Percentiles rank a stretch among this genome's conserved stretches.
These are phyloP conservation scores for Acinonyx jubatus DNA, from an alignment of 2,113 vertebrate species.

Conservation along the genomic window DNA sequence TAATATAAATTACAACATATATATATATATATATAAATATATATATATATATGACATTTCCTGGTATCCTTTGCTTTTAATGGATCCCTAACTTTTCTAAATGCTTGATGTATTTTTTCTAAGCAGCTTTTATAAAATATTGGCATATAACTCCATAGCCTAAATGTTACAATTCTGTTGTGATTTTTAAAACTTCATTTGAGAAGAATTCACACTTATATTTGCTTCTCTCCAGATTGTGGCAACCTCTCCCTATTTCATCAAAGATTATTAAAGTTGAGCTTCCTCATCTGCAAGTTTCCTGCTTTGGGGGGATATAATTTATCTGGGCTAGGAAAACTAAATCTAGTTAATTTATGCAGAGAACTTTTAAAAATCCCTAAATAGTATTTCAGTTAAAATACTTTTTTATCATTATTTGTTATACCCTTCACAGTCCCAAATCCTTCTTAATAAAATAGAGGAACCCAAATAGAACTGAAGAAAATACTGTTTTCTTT, in stretches of 20 bases:
- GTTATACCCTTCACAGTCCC: background rate
- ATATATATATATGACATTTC: background rate
- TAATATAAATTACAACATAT: background rate
- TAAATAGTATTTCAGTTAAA: constrained; percentile 5
- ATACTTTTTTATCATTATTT: background rate
- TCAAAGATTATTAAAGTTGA: background rate
- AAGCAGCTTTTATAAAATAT: background rate
- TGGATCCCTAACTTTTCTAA: background rate
- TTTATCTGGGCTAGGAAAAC: background rate
- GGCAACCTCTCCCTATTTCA: background rate
- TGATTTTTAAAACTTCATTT: background rate
- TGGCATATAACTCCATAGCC: background rate
- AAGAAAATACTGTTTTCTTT: background rate
- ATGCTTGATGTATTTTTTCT: background rate
- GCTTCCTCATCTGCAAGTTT: background rate
- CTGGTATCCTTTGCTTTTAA: background rate
- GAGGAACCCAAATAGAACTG: background rate
- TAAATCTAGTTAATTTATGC: background rate
- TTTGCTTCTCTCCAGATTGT: background rate
- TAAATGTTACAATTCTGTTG: background rate
- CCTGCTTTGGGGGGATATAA: background rate
- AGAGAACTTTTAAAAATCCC: background rate
- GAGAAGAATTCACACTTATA: background rate
- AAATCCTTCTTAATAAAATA: background rate
- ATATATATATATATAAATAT: background rate